A percentile compares a stretch with the other conserved stretches of the same genome.
phyloP scores from a whole-genome alignment of 2,888 invertebrate species.

The Tetragonula carbonaria region DNA sequence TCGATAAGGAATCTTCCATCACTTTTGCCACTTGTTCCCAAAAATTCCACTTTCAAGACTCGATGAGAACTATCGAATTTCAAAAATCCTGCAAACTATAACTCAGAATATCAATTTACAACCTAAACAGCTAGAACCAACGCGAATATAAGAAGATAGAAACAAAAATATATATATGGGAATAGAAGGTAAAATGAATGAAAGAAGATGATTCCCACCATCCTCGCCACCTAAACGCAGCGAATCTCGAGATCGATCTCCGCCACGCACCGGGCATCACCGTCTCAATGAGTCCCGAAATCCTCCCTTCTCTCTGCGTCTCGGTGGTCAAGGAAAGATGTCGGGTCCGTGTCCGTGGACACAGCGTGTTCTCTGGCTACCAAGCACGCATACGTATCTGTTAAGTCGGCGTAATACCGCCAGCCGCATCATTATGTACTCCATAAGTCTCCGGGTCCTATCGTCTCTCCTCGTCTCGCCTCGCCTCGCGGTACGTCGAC shows the following conservation, averaged over 20 bases:
- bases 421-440: constrained; percentile 77
- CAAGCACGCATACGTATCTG: constrained; percentile 67
- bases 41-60: too few species aligned
- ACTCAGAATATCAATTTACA: too few species aligned
- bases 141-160: too few species aligned
- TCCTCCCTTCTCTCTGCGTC: not conserved
- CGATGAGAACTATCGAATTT: too few species aligned
- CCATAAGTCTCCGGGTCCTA: constrained; percentile 74
- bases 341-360: constrained; percentile 29
- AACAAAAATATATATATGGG: too few species aligned
- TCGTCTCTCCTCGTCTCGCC: constrained; percentile 43
- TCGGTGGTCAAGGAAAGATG: not conserved
- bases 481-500: constrained; percentile 15
- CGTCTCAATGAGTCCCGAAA: constrained; percentile 9
- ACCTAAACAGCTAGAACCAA: too few species aligned
- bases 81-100: too few species aligned
- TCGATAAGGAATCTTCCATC: too few species aligned
- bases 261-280: not conserved
- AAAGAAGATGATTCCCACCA: not conserved
- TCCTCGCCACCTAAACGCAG: not conserved
- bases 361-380: constrained; percentile 51
- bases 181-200: too few species aligned
- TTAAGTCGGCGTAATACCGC: constrained; percentile 75
- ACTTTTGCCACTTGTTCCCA: too few species aligned
- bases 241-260: not conserved